Conservation (phyloP, 2,888 invertebrate genomes). For the Bhutanitis thaidina region DNA sequence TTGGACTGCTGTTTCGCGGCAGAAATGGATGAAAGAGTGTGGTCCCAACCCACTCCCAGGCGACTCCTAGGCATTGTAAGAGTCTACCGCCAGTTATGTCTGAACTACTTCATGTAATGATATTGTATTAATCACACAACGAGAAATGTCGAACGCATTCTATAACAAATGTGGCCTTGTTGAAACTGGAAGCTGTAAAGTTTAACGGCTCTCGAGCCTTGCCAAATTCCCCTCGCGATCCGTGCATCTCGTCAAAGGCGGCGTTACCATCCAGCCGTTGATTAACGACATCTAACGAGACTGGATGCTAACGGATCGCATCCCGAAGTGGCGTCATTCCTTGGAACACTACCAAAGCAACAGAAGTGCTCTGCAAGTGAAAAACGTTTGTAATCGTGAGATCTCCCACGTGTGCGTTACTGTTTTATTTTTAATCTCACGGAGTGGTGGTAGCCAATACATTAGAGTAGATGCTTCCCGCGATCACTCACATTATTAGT, state of each 20-base stretch:
- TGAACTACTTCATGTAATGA: too few relatives aligned
- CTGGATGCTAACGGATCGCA: neutral
- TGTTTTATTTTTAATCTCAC: too few relatives aligned
- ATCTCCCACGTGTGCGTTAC: too few relatives aligned
- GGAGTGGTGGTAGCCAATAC: too few relatives aligned
- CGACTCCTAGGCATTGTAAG: too few relatives aligned
- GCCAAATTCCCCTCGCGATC: neutral
- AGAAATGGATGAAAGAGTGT: too few relatives aligned
- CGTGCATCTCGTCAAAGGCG: neutral
- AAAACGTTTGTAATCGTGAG: neutral
- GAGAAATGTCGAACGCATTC: neutral
- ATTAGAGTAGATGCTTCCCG: too few relatives aligned
- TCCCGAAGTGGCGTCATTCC: neutral
- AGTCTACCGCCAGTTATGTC: too few relatives aligned
- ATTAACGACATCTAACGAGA: neutral
- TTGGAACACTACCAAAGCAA: constrained; percentile 7
- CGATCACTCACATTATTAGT: too few relatives aligned
- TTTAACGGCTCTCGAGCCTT: neutral
- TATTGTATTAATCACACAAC: too few relatives aligned
- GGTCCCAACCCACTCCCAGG: too few relatives aligned
- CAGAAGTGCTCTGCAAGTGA: neutral
- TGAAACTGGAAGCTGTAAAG: neutral
- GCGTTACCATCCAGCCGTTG: neutral
- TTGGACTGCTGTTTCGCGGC: too few relatives aligned
- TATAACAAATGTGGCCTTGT: constrained; percentile 6